Conservation (phyloP, 2,797 vertebrate species). For the Acridotheres tristis region DNA sequence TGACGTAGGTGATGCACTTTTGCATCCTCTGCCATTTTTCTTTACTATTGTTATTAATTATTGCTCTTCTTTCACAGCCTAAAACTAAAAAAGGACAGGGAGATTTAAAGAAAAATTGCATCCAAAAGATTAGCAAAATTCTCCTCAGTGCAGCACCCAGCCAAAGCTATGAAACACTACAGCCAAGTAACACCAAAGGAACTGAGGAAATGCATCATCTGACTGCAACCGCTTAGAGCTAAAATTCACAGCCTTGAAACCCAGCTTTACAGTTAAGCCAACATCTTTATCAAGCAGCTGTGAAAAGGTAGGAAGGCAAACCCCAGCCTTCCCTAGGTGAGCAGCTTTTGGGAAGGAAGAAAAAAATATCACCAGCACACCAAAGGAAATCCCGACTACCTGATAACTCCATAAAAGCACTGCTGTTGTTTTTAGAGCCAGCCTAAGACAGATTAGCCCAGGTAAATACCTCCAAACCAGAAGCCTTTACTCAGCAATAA, state of each 20-base stretch:
- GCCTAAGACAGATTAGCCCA: constrained; percentile 46
- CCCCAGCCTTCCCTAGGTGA: not conserved
- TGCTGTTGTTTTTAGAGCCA: constrained; percentile 41
- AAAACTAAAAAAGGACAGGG: not conserved
- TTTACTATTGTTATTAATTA: not conserved
- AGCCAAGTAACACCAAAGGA: not conserved
- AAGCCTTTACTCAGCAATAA: constrained; percentile 42
- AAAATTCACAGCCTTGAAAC: constrained; percentile 8
- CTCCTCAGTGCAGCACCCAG: not conserved
- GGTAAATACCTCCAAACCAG: constrained; percentile 35
- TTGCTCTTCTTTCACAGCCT: not conserved
- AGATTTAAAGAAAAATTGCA: not conserved
- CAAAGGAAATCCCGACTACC: constrained; percentile 29
- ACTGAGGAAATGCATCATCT: not conserved
- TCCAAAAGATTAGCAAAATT: not conserved
- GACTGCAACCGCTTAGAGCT: not conserved
- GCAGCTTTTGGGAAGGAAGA: not conserved
- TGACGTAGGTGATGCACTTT: fast-evolving
- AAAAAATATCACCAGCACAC: not conserved
- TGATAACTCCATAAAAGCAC: not conserved
- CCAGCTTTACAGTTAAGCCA: not conserved
- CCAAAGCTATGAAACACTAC: not conserved
- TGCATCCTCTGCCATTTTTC: not conserved
- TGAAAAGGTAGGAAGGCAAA: not conserved
- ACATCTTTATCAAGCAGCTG: not conserved